Conservation (phyloP, 2,797 vertebrate species). For the Semaprochilodus insignis region DNA sequence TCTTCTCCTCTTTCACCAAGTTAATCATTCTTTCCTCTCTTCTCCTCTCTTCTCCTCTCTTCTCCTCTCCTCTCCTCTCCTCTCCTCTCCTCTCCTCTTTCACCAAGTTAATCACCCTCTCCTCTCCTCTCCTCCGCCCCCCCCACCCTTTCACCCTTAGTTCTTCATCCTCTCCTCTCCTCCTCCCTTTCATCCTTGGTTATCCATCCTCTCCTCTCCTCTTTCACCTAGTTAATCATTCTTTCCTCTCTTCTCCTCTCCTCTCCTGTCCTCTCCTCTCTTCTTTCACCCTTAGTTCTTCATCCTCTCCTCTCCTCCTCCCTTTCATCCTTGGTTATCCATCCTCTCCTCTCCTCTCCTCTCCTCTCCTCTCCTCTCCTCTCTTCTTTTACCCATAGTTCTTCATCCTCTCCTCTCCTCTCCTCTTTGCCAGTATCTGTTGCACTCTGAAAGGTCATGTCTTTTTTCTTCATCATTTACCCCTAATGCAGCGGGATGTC, state of each 20-base stretch:
- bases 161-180: background rate
- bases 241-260: background rate
- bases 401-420: conserved; percentile 1
- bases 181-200: background rate
- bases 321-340: background rate
- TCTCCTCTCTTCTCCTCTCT: background rate
- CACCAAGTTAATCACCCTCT: too few species aligned
- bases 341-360: background rate
- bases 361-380: background rate
- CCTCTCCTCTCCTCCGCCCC: too few species aligned
- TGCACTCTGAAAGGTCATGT: conserved; percentile 77
- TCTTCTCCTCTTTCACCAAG: too few species aligned
- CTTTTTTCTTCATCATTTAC: conserved; percentile 75
- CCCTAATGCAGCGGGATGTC: conserved; percentile 72
- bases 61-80: conserved; percentile 14
- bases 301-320: conserved; percentile 2
- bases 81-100: too few species aligned
- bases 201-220: background rate
- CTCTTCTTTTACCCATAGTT: background rate
- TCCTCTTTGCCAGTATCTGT: conserved; percentile 64
- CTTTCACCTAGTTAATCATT: background rate
- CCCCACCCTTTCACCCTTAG: background rate
- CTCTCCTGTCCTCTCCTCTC: background rate
- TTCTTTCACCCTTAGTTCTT: background rate
- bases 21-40: background rate